Evolutionary conservation across 2,888 invertebrate genomes (phyloP).

Genomic region (Cremastobaeus sp.): DNA sequence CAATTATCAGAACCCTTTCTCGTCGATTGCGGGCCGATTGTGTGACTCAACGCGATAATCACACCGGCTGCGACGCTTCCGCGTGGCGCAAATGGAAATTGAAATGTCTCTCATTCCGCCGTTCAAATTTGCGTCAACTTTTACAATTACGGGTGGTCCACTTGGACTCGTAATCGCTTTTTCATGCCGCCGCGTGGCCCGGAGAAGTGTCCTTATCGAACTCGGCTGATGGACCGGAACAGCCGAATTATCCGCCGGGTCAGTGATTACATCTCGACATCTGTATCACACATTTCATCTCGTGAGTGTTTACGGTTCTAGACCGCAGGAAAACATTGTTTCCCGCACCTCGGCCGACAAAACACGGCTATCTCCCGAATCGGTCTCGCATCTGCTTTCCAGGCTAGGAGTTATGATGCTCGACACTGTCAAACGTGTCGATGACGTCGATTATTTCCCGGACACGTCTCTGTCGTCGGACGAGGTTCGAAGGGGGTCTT

Average conservation of each 20-base stretch:
- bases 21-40: constrained; percentile 4
- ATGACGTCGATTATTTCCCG: constrained; percentile 20
- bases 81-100: constrained; percentile 41
- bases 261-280: neutral
- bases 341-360: constrained; percentile 16
- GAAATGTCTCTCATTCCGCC: constrained; percentile 33
- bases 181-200: no score
- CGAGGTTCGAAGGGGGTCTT: constrained; percentile 38
- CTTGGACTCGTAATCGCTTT: no score
- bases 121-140: constrained; percentile 20
- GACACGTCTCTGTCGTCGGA: neutral
- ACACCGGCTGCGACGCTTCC: constrained; percentile 31
- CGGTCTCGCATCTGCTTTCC: neutral
- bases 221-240: no score
- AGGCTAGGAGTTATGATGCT: constrained; percentile 12
- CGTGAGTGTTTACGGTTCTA: neutral
- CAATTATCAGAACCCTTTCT: constrained; percentile 39
- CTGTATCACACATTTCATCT: constrained; percentile 5
- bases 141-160: constrained; percentile 32
- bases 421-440: constrained; percentile 1
- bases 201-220: no score
- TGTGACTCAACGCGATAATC: constrained; percentile 32
- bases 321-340: neutral
- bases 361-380: constrained; percentile 8
- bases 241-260: no score